Base-by-base conservation (phyloP, 2,888 invertebrate genomes). In the Napeogenes inachia region DNA sequence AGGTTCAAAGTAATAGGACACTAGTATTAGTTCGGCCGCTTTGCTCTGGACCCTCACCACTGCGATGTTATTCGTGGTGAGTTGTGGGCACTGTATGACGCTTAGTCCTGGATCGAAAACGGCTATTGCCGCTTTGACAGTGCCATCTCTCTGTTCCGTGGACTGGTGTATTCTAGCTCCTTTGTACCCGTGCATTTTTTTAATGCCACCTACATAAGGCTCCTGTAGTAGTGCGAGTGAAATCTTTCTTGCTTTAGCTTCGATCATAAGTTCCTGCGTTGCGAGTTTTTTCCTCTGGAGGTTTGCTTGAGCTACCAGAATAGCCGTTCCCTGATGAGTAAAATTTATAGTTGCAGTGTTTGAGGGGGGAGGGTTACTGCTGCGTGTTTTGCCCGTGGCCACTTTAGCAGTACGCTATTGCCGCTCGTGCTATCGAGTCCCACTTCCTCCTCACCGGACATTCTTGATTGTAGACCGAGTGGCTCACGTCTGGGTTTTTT, bases 151-250 rank as follows among this genome's bases (percentile, higher is more conserved):
- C 21, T 21, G 21, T 21, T 21, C 21, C 21, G 21, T 21, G 21
- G 21, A 21, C 21, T 21, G 21, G 21, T 21, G 21, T 21, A 65
- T 56, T 32, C 67, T 59, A 3, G 54, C 60, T 0, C 60, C 61
- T 0, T 30, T 32, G 13, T 62, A 45, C 10, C n/a, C 21, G 8
- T 56, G 1, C n/a, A 45, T 21, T 8, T 38, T 35, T 38, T 8
- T 38, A 6, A 8, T 8, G 2, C 13, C 54, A 8, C 64, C 62
- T 6, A 64, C 62, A 42, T 68, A 66, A 0, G 68, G 66, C 38
- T 66, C 66, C 21, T 70, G 68, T 0, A 67, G 10, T 0, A 70
- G 13, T 0, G 68, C 67, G 4, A 59, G 3, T n/a, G 54, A 56
- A 0, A 56, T 35, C 13, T 47, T 45, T 2, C 56, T 47, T 1